Evolutionary conservation across 2,888 invertebrate species (phyloP).

Genomic region (Oscheius sp.): DNA sequence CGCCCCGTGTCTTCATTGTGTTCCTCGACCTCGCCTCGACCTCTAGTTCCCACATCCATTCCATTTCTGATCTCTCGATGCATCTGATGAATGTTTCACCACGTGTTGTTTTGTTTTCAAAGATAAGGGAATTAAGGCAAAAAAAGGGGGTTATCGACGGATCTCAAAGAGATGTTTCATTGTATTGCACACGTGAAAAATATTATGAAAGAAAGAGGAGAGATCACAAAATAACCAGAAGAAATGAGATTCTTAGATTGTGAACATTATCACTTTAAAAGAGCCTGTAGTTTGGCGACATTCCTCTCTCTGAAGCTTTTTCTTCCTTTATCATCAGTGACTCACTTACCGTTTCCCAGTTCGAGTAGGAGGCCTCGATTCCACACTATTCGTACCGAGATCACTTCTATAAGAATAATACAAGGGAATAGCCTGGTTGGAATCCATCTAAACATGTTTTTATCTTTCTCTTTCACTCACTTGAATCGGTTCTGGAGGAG

Average conservation of each 20-base stretch:
- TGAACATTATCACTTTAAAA: slow-evolving; percentile 72
- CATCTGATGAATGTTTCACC: slow-evolving; percentile 1
- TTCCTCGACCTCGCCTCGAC: slow-evolving; percentile 3
- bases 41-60: not conserved
- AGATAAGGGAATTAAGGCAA: not conserved
- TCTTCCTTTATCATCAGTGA: slow-evolving; percentile 15
- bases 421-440: slow-evolving; percentile 40
- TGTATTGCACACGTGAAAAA: not conserved
- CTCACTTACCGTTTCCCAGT: slow-evolving; percentile 43
- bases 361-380: slow-evolving; percentile 25
- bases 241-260: not conserved
- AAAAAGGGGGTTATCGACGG: no score
- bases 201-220: not conserved
- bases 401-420: slow-evolving; percentile 51
- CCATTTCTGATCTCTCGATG: slow-evolving; percentile 10
- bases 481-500: slow-evolving; percentile 29
- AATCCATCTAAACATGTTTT: no score
- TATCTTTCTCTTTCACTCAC: no score
- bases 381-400: slow-evolving; percentile 36
- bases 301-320: slow-evolving; percentile 55
- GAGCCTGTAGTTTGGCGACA: slow-evolving; percentile 57
- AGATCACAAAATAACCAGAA: slow-evolving; percentile 8
- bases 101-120: slow-evolving; percentile 2
- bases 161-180: no score
- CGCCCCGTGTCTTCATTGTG: slow-evolving; percentile 85